A percentile compares a stretch with the other conserved stretches of the same genome.
phyloP scores from a whole-genome alignment of 2,888 invertebrate species.

The Epicampocera succincta region DNA sequence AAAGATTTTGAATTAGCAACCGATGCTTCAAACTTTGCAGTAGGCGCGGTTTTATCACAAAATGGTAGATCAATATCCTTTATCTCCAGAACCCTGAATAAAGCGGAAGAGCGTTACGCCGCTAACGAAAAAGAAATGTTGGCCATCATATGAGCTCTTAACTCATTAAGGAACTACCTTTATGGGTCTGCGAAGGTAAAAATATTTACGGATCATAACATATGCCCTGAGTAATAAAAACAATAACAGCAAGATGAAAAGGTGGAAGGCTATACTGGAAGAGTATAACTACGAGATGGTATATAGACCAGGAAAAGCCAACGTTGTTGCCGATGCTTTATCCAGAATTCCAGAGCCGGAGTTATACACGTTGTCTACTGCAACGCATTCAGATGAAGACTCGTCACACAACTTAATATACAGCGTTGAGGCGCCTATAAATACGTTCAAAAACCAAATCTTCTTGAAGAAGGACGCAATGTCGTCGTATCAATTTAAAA shows the following conservation, averaged over 20 bases:
- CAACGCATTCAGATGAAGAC: slow-evolving; percentile 28
- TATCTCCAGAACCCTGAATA: slow-evolving; percentile 39
- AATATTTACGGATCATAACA: background rate
- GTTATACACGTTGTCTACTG: background rate
- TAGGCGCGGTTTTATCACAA: slow-evolving; percentile 59
- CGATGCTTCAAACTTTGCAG: slow-evolving; percentile 55
- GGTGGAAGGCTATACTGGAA: slow-evolving; percentile 15
- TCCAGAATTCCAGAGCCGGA: slow-evolving; percentile 57
- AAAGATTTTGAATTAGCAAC: slow-evolving; percentile 54
- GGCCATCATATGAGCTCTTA: background rate
- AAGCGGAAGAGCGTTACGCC: slow-evolving; percentile 31
- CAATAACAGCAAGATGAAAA: slow-evolving; percentile 26
- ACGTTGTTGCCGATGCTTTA: slow-evolving; percentile 72
- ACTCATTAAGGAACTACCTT: background rate
- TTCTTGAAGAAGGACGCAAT: too few relatives aligned
- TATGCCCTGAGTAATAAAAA: background rate
- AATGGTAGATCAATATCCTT: slow-evolving; percentile 43
- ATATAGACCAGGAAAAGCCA: background rate
- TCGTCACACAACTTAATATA: slow-evolving; percentile 31
- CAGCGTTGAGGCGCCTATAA: slow-evolving; percentile 27
- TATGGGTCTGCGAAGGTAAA: background rate
- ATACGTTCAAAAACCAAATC: slow-evolving; percentile 51
- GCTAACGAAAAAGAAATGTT: background rate
- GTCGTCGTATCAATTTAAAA: too few relatives aligned
- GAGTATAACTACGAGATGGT: background rate